Percentiles rank a stretch among this genome's conserved stretches.
Evolutionary conservation across 2,113 vertebrate genomes (phyloP).

Genomic region (Psammodynastes pulverulentus): DNA sequence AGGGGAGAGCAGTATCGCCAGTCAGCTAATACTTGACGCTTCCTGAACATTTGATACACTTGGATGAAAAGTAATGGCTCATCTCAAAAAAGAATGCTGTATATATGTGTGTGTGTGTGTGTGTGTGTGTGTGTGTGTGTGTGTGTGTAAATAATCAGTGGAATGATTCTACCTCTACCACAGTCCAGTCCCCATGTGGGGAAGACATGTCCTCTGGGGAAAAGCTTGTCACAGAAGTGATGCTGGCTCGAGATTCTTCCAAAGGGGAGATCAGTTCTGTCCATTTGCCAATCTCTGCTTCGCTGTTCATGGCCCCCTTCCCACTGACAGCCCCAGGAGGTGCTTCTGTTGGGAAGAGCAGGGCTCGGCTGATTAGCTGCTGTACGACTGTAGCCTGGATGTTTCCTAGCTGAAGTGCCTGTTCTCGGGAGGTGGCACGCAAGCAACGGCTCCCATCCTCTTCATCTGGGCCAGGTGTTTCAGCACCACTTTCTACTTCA

Average conservation of each 20-base stretch:
- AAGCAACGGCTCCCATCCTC: constrained; percentile 13
- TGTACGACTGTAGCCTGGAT: constrained; percentile 82
- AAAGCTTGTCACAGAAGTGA: constrained; percentile 88
- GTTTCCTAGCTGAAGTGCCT: constrained; percentile 64
- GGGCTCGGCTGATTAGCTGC: constrained; percentile 84
- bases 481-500: constrained; percentile 53
- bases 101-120: too few species aligned
- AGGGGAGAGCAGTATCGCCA: neutral
- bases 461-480: neutral
- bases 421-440: constrained; percentile 32
- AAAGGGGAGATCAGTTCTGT: constrained; percentile 81
- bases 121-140: too few species aligned
- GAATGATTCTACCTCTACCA: constrained; percentile 89
- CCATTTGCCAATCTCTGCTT: constrained; percentile 85
- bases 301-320: constrained; percentile 70
- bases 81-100: neutral
- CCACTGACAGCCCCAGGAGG: constrained; percentile 58
- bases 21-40: neutral
- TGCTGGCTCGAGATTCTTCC: constrained; percentile 84
- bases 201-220: constrained; percentile 83
- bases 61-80: neutral
- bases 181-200: constrained; percentile 88
- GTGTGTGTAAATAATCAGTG: constrained; percentile 78
- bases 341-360: constrained; percentile 72
- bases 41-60: neutral